Evolutionary conservation across 2,797 vertebrate genomes (phyloP).

Genomic region (Sus cebifrons): DNA sequence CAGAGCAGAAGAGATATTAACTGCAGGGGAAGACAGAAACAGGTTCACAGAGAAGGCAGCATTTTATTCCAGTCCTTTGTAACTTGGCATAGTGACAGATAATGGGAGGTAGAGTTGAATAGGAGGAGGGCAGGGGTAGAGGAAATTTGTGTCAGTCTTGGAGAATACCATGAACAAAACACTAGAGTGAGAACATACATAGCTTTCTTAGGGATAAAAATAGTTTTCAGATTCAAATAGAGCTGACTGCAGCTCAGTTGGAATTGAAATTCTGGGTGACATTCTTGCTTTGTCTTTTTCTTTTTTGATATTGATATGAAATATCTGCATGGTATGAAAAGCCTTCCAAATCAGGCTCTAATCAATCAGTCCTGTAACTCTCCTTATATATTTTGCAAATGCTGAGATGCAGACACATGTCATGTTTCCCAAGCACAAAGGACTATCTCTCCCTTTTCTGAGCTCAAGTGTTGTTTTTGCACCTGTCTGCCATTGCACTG

Average conservation of each 20-base stretch:
- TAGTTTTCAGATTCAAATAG: not conserved
- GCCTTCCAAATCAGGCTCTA: not conserved
- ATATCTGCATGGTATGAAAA: not conserved
- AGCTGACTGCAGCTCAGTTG: not conserved
- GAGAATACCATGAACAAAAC: not conserved
- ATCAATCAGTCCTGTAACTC: not conserved
- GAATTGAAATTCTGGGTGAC: not conserved
- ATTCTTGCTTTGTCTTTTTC: not conserved
- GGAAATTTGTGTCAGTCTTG: not conserved
- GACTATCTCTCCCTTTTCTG: not conserved
- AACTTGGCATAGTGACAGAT: not conserved
- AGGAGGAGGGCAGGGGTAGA: not conserved
- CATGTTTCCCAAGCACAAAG: not conserved
- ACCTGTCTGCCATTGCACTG: not conserved
- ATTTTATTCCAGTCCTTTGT: not conserved
- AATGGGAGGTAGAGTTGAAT: not conserved
- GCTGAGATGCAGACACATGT: not conserved
- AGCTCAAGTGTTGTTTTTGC: not conserved
- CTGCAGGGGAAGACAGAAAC: not conserved
- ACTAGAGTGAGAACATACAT: fast-evolving
- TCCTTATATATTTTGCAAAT: not conserved
- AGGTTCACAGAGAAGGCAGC: not conserved
- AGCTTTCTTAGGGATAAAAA: not conserved
- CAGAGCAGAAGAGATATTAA: not conserved
- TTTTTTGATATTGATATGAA: not conserved